Evolutionary conservation across 2,888 invertebrate genomes (phyloP).

Genomic region (Pollenia griseotomentosa): DNA sequence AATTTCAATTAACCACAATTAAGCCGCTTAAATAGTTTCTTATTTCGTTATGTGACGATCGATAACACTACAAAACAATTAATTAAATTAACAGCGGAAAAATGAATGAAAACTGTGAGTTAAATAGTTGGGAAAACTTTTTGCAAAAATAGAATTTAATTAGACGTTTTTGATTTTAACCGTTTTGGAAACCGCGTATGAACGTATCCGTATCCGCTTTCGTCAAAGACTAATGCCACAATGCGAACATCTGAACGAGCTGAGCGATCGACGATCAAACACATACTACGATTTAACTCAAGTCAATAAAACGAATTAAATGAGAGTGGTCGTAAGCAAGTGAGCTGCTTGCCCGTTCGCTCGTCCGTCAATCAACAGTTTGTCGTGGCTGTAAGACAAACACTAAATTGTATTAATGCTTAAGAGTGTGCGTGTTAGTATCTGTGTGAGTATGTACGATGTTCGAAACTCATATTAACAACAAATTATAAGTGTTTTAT

Average conservation of each 20-base stretch:
- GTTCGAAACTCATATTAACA: slow-evolving; percentile 40
- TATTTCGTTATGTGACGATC: background rate
- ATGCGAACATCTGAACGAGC: slow-evolving; percentile 66
- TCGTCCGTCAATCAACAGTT: slow-evolving; percentile 56
- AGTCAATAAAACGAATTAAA: slow-evolving; percentile 56
- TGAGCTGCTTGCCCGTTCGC: slow-evolving; percentile 33
- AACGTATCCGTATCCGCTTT: slow-evolving; percentile 74
- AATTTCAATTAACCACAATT: slow-evolving; percentile 41
- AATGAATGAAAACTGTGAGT: slow-evolving; percentile 24
- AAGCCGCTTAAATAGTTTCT: slow-evolving; percentile 15
- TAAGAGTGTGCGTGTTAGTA: slow-evolving; percentile 9
- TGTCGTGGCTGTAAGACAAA: slow-evolving; percentile 49
- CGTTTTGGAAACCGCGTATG: slow-evolving; percentile 63
- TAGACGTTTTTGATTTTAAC: slow-evolving; percentile 54
- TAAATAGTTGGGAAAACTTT: slow-evolving; percentile 3
- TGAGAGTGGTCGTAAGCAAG: slow-evolving; percentile 55
- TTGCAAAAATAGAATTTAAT: slow-evolving; percentile 28
- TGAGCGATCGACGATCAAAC: slow-evolving; percentile 65
- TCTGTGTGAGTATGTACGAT: slow-evolving; percentile 33
- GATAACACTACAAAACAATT: background rate
- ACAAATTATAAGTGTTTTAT: slow-evolving; percentile 11
- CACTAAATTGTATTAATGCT: slow-evolving; percentile 24
- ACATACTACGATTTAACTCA: slow-evolving; percentile 59
- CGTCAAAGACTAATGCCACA: slow-evolving; percentile 67
- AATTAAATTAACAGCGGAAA: background rate